Conservation (phyloP, 2,797 vertebrate species). For the Darevskia nairensis region DNA sequence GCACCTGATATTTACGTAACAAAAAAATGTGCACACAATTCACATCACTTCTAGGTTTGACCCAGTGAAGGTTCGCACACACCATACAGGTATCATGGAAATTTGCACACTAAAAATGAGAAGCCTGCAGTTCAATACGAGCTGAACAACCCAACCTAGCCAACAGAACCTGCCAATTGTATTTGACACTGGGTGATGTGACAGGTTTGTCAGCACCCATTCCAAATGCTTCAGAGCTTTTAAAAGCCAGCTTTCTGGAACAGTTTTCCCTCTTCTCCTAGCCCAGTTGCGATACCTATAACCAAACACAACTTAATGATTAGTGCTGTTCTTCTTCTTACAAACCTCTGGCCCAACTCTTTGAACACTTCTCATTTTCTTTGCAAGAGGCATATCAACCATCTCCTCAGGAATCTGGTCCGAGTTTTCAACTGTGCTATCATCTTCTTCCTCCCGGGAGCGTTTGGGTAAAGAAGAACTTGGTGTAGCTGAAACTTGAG, state of each 20-base stretch:
- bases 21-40: background rate
- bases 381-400: constrained; percentile 87
- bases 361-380: constrained; percentile 90
- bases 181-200: background rate
- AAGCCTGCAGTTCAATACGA: too few relatives aligned
- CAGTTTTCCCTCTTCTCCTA: background rate
- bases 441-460: constrained; percentile 93
- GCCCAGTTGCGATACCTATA: background rate
- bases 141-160: background rate
- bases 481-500: constrained; percentile 91
- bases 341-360: constrained; percentile 91
- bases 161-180: background rate
- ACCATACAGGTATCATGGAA: background rate
- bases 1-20: background rate
- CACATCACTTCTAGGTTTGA: background rate
- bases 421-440: constrained; percentile 83
- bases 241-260: background rate
- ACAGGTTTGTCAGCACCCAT: fast-evolving
- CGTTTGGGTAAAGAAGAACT: constrained; percentile 90
- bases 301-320: background rate
- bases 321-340: background rate
- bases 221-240: background rate
- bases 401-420: constrained; percentile 88
- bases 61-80: background rate
- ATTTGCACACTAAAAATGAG: background rate